phyloP scores from a whole-genome alignment of 2,113 vertebrate genomes.

The Monarcha castaneiventris region DNA sequence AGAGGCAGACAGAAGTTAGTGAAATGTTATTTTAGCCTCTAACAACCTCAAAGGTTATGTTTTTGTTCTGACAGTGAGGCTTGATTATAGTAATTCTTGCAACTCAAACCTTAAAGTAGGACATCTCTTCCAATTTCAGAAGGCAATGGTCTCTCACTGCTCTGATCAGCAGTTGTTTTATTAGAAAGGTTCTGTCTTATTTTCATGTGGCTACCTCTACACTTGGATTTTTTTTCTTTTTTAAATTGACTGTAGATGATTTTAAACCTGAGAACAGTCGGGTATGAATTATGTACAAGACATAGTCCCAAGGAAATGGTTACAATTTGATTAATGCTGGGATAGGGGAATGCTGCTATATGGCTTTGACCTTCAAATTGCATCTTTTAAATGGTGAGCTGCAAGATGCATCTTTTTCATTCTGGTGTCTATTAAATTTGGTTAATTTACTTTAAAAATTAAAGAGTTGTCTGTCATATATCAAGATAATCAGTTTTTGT shows the following conservation, averaged over 20 bases:
- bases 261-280: neutral
- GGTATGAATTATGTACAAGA: conserved; percentile 41
- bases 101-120: conserved; percentile 49
- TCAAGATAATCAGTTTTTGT: conserved; percentile 14
- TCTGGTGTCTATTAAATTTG: conserved; percentile 21
- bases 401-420: neutral
- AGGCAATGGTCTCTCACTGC: neutral
- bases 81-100: conserved; percentile 60
- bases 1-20: conserved; percentile 40
- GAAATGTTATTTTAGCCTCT: conserved; percentile 56
- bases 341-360: neutral
- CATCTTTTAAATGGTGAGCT: neutral
- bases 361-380: conserved; percentile 46
- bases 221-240: neutral
- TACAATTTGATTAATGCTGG: conserved; percentile 37
- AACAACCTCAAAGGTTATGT: conserved; percentile 45
- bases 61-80: conserved; percentile 46
- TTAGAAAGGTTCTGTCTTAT: neutral
- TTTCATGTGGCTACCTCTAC: neutral
- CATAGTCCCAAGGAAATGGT: conserved; percentile 17
- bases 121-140: conserved; percentile 6
- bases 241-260: neutral
- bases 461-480: neutral
- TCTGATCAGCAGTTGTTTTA: neutral
- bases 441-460: conserved; percentile 34